Evolutionary conservation across 2,113 vertebrate species (phyloP).

Genomic region (Macquaria australasica): DNA sequence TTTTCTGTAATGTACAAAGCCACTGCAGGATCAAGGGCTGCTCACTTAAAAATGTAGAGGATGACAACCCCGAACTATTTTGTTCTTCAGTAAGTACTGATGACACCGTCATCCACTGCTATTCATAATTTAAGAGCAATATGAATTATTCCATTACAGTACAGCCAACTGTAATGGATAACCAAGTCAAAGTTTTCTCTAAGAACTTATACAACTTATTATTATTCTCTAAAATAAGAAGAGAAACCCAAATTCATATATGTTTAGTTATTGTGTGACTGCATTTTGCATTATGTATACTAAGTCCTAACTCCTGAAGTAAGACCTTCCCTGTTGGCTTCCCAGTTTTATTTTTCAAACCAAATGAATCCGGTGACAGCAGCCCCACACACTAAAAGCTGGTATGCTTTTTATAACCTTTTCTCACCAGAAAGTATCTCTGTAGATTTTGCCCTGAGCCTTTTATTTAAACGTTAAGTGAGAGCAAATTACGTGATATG

Average conservation of each 20-base stretch:
- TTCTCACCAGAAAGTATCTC: background rate
- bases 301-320: background rate
- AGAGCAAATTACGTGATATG: slow-evolving; percentile 31
- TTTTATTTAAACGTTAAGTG: slow-evolving; percentile 42
- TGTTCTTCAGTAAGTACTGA: slow-evolving; percentile 42
- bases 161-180: slow-evolving; percentile 22
- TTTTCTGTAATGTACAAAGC: slow-evolving; percentile 3
- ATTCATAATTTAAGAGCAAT: slow-evolving; percentile 41
- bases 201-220: background rate
- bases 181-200: background rate
- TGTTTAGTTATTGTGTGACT: background rate
- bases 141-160: slow-evolving; percentile 56
- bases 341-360: background rate
- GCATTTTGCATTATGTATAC: background rate
- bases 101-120: slow-evolving; percentile 33
- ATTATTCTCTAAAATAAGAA: slow-evolving; percentile 7
- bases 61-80: slow-evolving; percentile 23
- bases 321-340: background rate
- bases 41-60: background rate
- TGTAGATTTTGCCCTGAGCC: slow-evolving; percentile 25
- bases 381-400: background rate
- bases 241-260: background rate
- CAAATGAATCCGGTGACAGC: background rate
- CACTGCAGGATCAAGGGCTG: background rate
- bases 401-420: background rate